Percentiles rank a stretch among this genome's conserved stretches.
These are phyloP conservation scores for Coelinius sp. DNA, from an alignment of 2,888 invertebrate species.

Conservation along the genomic window DNA sequence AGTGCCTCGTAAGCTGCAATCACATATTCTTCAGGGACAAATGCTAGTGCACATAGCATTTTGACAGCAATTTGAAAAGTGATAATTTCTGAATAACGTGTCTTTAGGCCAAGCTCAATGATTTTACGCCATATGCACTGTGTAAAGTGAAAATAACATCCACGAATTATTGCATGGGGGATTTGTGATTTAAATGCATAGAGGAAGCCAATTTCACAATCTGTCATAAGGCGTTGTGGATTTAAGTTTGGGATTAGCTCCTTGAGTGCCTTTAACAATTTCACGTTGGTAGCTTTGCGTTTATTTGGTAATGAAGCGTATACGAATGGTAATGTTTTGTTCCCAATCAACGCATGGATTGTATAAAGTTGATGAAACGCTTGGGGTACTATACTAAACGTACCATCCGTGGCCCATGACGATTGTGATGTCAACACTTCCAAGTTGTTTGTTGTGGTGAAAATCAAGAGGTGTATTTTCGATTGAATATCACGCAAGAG, in stretches of 20 bases:
- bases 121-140: conserved; percentile 27
- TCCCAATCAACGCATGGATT: conserved; percentile 7
- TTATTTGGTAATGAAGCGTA: neutral
- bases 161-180: neutral
- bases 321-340: neutral
- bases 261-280: neutral
- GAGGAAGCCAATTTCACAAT: conserved; percentile 24
- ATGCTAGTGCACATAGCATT: conserved; percentile 26
- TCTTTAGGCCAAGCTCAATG: conserved; percentile 14
- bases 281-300: neutral
- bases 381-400: conserved; percentile 9
- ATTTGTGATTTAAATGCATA: neutral
- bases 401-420: neutral
- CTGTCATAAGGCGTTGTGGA: neutral
- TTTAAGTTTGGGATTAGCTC: neutral
- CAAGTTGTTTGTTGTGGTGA: neutral
- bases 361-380: conserved; percentile 24
- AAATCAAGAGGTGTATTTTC: too few relatives aligned
- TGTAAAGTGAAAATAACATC: conserved; percentile 25
- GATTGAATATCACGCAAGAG: too few relatives aligned
- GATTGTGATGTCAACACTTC: neutral
- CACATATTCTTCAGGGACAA: conserved; percentile 26
- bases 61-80: conserved; percentile 13
- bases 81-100: neutral
- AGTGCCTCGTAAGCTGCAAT: conserved; percentile 19